Evolutionary conservation across 2,888 invertebrate species (phyloP), one percentile per base, ranked within the genome.

Genomic region (Folsomia manolachei): DNA sequence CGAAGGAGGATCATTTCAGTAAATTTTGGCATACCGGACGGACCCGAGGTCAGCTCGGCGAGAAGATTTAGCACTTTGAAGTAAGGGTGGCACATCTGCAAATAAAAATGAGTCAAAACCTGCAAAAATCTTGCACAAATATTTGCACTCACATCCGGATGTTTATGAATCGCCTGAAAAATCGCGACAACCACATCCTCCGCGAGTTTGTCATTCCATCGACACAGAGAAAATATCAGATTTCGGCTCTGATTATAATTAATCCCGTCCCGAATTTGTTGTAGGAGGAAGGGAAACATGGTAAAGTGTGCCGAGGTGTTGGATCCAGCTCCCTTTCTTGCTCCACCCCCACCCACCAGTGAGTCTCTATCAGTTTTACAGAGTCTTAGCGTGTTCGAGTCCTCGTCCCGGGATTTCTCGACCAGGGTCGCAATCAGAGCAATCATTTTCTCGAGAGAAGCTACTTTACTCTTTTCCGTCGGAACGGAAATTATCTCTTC

Each of bases 371-470:
- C 56, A 56, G 4, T 21, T n/a, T 90, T 88, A 14, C 90, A 89
- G 27, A 96, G 85, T 65, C 90, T 89, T 25, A 96, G 86, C 76
- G 84, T 83, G 76, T 88, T 91, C 23, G 66, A 52, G 82, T 90
- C 90, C 4, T 91, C 86, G 77, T 92, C 92, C 1, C 95, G 86
- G 53, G 95, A 94, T 77, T 93, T 90, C 84, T 97, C 96, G 52
- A 95, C 94, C 19, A 96, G 86, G 1, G 91, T 90, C 0, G 94
- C 93, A 27, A 95, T 92, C 14, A 96, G 85, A 14, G 94, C 92
- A 78, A 96, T 93, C 96, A 97, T 96, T 86, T 96, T 96, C 84
- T 96, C 96, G 18, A 97, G 85, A 0, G 95, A 95, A 0, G 93
- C 93, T 0, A 95, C 95, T 75, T 94, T 89, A 79, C 93, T 89